Percentiles rank a stretch among this genome's conserved stretches.
Conservation (phyloP, 2,888 invertebrate genomes). For the Cosmia pyralina region DNA sequence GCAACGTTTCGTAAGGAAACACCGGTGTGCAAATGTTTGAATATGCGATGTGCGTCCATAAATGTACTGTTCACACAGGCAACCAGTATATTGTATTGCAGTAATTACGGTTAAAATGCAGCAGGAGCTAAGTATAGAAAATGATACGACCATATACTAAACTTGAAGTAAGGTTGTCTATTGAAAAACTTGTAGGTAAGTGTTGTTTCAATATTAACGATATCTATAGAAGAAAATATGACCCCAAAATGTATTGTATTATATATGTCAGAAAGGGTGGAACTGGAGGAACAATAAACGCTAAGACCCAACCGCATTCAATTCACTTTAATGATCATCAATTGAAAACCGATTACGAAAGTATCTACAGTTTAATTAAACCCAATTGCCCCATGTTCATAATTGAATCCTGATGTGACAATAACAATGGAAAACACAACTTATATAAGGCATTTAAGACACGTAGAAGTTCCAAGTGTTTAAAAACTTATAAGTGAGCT, state of each 20-base stretch:
- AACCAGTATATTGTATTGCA: slow-evolving; percentile 25
- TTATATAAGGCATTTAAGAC: slow-evolving; percentile 9
- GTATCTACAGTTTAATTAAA: slow-evolving; percentile 76
- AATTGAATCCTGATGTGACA: slow-evolving; percentile 66
- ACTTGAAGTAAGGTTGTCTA: too few relatives aligned
- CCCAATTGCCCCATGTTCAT: slow-evolving; percentile 75
- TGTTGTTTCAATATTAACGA: background rate
- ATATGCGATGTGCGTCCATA: slow-evolving; percentile 53
- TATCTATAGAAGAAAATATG: background rate
- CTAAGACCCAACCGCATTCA: slow-evolving; percentile 62
- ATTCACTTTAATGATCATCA: slow-evolving; percentile 72
- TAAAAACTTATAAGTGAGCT: background rate
- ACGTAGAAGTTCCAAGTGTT: slow-evolving; percentile 2
- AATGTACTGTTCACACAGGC: slow-evolving; percentile 19
- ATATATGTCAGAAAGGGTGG: slow-evolving; percentile 10
- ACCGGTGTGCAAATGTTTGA: slow-evolving; percentile 52
- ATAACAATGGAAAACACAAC: slow-evolving; percentile 43
- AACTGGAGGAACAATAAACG: slow-evolving; percentile 52
- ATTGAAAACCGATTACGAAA: slow-evolving; percentile 79
- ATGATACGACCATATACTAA: too few relatives aligned
- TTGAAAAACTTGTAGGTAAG: background rate
- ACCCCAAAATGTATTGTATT: background rate
- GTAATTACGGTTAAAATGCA: background rate
- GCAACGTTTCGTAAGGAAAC: slow-evolving; percentile 62
- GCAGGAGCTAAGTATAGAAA: background rate